Evolutionary conservation across 1,140 invertebrate species (phyloP).

Genomic region (Zeugodacus cucurbitae): DNA sequence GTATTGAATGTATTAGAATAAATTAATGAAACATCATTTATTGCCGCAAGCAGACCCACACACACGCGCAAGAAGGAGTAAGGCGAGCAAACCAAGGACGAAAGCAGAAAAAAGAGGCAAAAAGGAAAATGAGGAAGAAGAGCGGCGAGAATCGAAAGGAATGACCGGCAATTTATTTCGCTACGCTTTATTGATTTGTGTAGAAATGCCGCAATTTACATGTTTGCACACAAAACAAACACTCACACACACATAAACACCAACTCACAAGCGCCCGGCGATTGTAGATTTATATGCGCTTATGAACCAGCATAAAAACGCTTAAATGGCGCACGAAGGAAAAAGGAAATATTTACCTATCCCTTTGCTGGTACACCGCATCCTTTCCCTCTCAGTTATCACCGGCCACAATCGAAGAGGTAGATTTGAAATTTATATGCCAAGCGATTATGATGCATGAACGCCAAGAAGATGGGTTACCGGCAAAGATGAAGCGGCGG

Average conservation of each 20-base stretch:
- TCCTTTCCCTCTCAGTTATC: not conserved
- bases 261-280: not conserved
- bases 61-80: not conserved
- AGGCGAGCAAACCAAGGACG: not conserved
- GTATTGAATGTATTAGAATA: not conserved
- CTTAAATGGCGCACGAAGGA: not conserved
- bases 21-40: not conserved
- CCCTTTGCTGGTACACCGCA: not conserved
- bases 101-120: not conserved
- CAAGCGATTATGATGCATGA: conserved; percentile 34
- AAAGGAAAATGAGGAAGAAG: not conserved
- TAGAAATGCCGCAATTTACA: conserved; percentile 33
- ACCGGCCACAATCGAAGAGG: not conserved
- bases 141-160: not conserved
- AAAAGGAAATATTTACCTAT: not conserved
- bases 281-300: not conserved
- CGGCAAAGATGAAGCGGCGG: not conserved
- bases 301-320: not conserved
- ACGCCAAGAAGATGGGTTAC: not conserved
- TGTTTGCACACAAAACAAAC: conserved; percentile 3
- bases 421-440: conserved; percentile 30
- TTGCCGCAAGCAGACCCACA: not conserved
- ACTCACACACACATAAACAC: not conserved
- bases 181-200: conserved; percentile 33
- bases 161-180: conserved; percentile 31